These are phyloP conservation scores for Notechis scutatus DNA, from an alignment of 2,113 vertebrate genomes.

Conservation along the genomic window DNA sequence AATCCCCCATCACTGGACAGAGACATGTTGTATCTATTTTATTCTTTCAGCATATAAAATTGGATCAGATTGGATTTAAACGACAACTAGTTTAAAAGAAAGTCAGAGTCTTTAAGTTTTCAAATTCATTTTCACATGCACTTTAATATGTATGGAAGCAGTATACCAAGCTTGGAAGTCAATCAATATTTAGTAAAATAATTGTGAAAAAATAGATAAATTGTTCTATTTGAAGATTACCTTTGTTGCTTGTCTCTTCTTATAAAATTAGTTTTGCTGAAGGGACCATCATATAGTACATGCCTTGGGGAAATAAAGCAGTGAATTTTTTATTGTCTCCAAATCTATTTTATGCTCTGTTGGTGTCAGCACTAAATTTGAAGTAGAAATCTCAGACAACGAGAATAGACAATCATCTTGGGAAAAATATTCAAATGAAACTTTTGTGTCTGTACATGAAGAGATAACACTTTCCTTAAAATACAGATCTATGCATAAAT, in stretches of 20 bases:
- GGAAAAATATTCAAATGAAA: slow-evolving; percentile 34
- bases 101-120: not conserved
- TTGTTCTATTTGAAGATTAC: slow-evolving; percentile 55
- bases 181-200: slow-evolving; percentile 58
- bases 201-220: slow-evolving; percentile 39
- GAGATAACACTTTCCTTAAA: slow-evolving; percentile 23
- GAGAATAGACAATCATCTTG: slow-evolving; percentile 39
- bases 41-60: not conserved
- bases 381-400: slow-evolving; percentile 52
- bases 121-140: not conserved
- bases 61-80: not conserved
- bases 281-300: slow-evolving; percentile 51
- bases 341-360: slow-evolving; percentile 63
- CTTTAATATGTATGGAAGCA: slow-evolving; percentile 18
- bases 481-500: not conserved
- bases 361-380: slow-evolving; percentile 58
- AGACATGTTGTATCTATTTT: not conserved
- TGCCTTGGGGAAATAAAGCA: slow-evolving; percentile 64
- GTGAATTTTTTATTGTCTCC: slow-evolving; percentile 63
- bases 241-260: slow-evolving; percentile 52
- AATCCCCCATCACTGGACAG: not conserved
- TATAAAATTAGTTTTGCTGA: slow-evolving; percentile 64
- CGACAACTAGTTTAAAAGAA: not conserved
- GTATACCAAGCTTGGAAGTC: slow-evolving; percentile 30
- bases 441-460: not conserved